Evolutionary conservation across 2,113 vertebrate genomes (phyloP).

Genomic region (Syngnathoides biaculeatus): DNA sequence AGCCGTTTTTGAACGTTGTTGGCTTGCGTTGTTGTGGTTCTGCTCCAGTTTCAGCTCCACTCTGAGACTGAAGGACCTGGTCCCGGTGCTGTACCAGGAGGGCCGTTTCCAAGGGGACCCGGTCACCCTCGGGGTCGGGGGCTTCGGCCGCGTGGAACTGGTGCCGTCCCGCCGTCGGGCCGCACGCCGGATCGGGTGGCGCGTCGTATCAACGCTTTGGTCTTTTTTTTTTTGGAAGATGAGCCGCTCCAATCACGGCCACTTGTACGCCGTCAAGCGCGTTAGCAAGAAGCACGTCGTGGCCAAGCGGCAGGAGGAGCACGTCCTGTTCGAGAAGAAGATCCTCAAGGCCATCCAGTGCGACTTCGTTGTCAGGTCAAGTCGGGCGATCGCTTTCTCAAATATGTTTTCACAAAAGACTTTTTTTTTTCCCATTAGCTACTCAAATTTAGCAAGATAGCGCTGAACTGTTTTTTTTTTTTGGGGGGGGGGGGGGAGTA

Average conservation of each 20-base stretch:
- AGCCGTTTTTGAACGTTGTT: not conserved
- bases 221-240: slow-evolving; percentile 48
- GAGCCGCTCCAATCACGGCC: slow-evolving; percentile 64
- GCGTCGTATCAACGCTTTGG: not conserved
- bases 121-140: slow-evolving; percentile 76
- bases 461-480: not conserved
- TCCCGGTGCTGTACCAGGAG: slow-evolving; percentile 75
- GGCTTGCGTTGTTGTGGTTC: no score
- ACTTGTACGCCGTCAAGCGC: slow-evolving; percentile 74
- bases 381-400: not conserved
- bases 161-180: slow-evolving; percentile 49
- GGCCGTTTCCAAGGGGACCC: slow-evolving; percentile 70
- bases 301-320: slow-evolving; percentile 71
- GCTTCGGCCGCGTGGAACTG: slow-evolving; percentile 77
- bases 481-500: no score
- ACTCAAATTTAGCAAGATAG: no score
- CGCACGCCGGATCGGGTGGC: not conserved
- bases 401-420: no score
- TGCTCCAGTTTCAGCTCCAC: slow-evolving; percentile 52
- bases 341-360: slow-evolving; percentile 69
- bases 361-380: slow-evolving; percentile 75
- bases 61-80: slow-evolving; percentile 71
- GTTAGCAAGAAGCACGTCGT: slow-evolving; percentile 77
- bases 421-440: no score
- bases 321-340: slow-evolving; percentile 74